A percentile compares a stretch with the other conserved stretches of the same genome.
Evolutionary conservation across 2,797 vertebrate genomes (phyloP).

Genomic region (Eptatretus atami): DNA sequence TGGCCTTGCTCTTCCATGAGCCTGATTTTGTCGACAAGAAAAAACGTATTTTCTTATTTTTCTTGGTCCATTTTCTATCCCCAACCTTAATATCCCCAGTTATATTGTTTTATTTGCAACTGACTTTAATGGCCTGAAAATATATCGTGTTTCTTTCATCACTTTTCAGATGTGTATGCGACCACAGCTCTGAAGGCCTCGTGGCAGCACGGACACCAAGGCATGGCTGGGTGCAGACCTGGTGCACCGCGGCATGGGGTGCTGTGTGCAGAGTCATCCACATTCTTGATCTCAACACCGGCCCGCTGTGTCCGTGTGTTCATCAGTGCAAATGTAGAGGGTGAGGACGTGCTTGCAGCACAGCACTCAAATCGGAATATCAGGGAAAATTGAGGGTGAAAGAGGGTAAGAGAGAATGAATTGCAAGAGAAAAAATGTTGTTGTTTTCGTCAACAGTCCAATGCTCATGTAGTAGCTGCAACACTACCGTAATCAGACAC

Average conservation of each 20-base stretch:
- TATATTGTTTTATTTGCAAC: no score
- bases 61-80: no score
- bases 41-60: no score
- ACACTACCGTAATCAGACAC: not conserved
- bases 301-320: slow-evolving; percentile 66
- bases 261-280: slow-evolving; percentile 41
- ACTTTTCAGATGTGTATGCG: no score
- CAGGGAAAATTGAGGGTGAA: no score
- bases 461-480: no score
- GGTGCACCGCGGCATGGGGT: slow-evolving; percentile 51
- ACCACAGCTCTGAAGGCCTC: no score
- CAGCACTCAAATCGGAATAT: not conserved
- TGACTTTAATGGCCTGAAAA: no score
- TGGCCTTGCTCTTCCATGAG: no score
- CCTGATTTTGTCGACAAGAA: no score
- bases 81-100: no score
- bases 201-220: not conserved
- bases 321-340: slow-evolving; percentile 73
- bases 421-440: not conserved
- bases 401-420: not conserved
- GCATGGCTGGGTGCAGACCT: slow-evolving; percentile 23
- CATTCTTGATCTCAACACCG: slow-evolving; percentile 44
- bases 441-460: not conserved
- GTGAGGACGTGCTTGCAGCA: slow-evolving; percentile 17
- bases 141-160: no score